A percentile compares a stretch with the other conserved stretches of the same genome.
phyloP scores from a whole-genome alignment of 2,797 vertebrate genomes.

The Toxotes lorentzi region DNA sequence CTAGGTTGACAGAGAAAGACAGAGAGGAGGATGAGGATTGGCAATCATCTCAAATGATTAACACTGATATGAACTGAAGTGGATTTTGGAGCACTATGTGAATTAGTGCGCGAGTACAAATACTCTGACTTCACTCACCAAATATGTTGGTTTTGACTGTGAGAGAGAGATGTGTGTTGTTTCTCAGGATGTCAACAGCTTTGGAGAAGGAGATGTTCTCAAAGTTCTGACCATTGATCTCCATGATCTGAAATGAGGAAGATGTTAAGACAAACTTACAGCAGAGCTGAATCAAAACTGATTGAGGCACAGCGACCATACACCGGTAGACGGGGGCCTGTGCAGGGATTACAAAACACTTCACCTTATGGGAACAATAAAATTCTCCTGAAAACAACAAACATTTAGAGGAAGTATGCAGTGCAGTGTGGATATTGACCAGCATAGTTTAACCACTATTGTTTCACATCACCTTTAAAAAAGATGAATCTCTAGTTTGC shows the following conservation, averaged over 20 bases:
- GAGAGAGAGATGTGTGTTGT: slow-evolving; percentile 96
- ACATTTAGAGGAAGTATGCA: not conserved
- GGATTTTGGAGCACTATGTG: not conserved
- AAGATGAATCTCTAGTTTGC: not conserved
- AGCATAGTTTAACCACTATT: not conserved
- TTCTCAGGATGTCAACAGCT: slow-evolving; percentile 93
- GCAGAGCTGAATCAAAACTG: not conserved
- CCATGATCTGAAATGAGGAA: slow-evolving; percentile 90
- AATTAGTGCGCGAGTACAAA: not conserved
- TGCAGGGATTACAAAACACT: not conserved
- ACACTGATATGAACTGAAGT: not conserved
- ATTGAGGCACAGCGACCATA: not conserved
- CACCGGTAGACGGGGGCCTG: not conserved
- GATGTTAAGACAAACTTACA: not conserved
- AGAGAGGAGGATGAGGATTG: not conserved
- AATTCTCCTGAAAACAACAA: not conserved
- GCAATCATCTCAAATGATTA: not conserved
- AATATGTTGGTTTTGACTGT: slow-evolving; percentile 99
- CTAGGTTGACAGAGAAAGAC: slow-evolving; percentile 71
- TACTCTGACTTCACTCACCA: slow-evolving; percentile 79
- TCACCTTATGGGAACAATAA: too few species aligned
- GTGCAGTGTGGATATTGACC: not conserved
- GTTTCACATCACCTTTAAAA: not conserved
- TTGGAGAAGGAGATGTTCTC: slow-evolving; percentile 95
- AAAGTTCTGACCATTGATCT: slow-evolving; percentile 99